Conservation (phyloP, 2,888 invertebrate species). For the Hemaris fuciformis region DNA sequence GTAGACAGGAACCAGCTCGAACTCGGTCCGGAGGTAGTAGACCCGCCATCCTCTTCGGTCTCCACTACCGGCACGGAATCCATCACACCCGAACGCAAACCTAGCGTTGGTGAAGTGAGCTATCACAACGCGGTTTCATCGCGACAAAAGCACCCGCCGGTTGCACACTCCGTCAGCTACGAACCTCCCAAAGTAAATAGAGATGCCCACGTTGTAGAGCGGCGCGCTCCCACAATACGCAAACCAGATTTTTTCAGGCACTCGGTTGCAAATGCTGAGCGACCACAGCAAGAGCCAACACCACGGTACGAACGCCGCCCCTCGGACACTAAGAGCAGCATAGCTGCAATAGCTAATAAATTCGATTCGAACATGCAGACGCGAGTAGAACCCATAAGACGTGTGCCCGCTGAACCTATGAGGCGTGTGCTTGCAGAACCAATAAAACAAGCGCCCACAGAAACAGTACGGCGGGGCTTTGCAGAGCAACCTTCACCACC, state of each 20-base stretch:
- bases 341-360: slow-evolving; percentile 68
- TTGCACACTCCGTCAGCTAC: slow-evolving; percentile 54
- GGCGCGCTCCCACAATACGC: slow-evolving; percentile 47
- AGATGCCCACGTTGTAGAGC: slow-evolving; percentile 51
- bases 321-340: slow-evolving; percentile 59
- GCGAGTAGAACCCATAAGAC: slow-evolving; percentile 32
- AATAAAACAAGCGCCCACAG: slow-evolving; percentile 45
- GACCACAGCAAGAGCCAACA: slow-evolving; percentile 30
- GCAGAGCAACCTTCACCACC: slow-evolving; percentile 18
- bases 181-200: slow-evolving; percentile 43
- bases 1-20: slow-evolving; percentile 79
- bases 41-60: slow-evolving; percentile 62
- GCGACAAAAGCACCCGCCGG: slow-evolving; percentile 47
- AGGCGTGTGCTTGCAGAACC: slow-evolving; percentile 63
- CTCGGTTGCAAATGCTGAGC: slow-evolving; percentile 57
- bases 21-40: slow-evolving; percentile 36
- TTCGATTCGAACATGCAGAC: slow-evolving; percentile 57
- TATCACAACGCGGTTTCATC: slow-evolving; percentile 54
- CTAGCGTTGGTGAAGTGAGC: slow-evolving; percentile 48
- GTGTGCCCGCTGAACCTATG: slow-evolving; percentile 21
- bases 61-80: slow-evolving; percentile 57
- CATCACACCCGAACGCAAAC: slow-evolving; percentile 57
- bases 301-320: slow-evolving; percentile 50
- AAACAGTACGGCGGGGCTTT: slow-evolving; percentile 25
- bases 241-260: slow-evolving; percentile 67